Conservation (phyloP, 2,113 vertebrate genomes). For the Montifringilla adamsi region DNA sequence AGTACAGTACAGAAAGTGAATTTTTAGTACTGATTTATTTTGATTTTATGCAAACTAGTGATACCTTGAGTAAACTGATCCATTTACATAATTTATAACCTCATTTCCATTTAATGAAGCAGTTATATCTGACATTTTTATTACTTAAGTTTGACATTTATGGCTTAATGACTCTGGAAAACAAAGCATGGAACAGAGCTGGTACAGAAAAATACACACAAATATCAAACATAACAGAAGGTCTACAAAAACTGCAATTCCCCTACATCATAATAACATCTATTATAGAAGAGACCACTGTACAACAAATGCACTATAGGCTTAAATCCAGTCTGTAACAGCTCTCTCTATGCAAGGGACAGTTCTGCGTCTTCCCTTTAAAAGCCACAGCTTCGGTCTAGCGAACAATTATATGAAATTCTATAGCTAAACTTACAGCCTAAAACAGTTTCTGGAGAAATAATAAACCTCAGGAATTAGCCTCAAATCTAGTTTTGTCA, state of each 20-base stretch:
- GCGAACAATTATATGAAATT: not conserved
- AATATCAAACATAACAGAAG: not conserved
- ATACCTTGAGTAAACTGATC: not conserved
- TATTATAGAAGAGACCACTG: not conserved
- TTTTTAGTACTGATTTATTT: not conserved
- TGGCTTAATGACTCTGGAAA: not conserved
- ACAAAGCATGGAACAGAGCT: not conserved
- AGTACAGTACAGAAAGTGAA: not conserved
- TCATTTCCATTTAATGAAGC: not conserved
- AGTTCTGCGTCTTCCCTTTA: not conserved
- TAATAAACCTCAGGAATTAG: not conserved
- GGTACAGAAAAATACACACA: not conserved
- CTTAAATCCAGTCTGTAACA: not conserved
- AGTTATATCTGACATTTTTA: not conserved
- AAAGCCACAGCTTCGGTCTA: not conserved
- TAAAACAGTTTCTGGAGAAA: not conserved
- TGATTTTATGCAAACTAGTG: not conserved
- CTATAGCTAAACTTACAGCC: not conserved
- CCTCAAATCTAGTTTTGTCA: not conserved
- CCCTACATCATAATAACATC: not conserved
- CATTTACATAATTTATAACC: not conserved
- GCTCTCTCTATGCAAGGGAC: not conserved
- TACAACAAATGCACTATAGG: not conserved
- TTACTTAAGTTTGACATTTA: not conserved
- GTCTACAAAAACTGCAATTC: not conserved